Percentiles rank a stretch among this genome's conserved stretches.
Conservation (phyloP, 1,140 invertebrate genomes). For the Drosophila prosaltans region DNA sequence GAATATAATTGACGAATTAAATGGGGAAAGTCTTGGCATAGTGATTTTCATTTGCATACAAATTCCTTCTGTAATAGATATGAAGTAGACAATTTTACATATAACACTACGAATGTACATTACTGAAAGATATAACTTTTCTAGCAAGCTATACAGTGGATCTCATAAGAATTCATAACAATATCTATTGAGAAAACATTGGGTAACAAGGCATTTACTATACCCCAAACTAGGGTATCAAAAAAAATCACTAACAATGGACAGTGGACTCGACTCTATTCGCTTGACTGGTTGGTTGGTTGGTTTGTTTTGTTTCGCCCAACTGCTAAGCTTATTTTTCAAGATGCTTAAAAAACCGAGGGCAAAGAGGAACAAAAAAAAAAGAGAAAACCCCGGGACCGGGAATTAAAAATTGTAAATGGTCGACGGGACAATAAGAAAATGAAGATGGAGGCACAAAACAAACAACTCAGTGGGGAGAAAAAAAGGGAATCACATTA, state of each 20-base stretch:
- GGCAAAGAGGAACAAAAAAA: constrained; percentile 57
- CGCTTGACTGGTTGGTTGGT: constrained; percentile 3
- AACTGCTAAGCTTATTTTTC: constrained; percentile 76
- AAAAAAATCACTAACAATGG: constrained; percentile 36
- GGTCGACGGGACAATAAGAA: constrained; percentile 14
- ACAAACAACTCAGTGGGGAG: constrained; percentile 46
- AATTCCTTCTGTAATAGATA: too few species aligned
- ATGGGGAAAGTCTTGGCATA: too few species aligned
- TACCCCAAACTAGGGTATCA: not conserved
- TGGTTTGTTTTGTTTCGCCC: constrained; percentile 48
- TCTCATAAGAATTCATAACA: too few species aligned
- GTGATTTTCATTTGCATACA: too few species aligned
- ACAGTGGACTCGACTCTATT: constrained; percentile 45
- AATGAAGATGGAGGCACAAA: constrained; percentile 26
- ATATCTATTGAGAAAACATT: too few species aligned
- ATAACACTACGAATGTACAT: too few species aligned
- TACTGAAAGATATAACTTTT: too few species aligned
- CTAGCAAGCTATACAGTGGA: too few species aligned
- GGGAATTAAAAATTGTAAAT: constrained; percentile 72
- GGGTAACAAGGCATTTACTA: not conserved
- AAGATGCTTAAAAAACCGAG: constrained; percentile 59
- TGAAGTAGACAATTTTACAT: too few species aligned
- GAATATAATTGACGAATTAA: too few species aligned
- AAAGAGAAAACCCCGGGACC: constrained; percentile 46
- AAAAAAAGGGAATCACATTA: constrained; percentile 57